A percentile compares a stretch with the other conserved stretches of the same genome.
Conservation (phyloP, 2,113 vertebrate species). For the Ciconia stormi region DNA sequence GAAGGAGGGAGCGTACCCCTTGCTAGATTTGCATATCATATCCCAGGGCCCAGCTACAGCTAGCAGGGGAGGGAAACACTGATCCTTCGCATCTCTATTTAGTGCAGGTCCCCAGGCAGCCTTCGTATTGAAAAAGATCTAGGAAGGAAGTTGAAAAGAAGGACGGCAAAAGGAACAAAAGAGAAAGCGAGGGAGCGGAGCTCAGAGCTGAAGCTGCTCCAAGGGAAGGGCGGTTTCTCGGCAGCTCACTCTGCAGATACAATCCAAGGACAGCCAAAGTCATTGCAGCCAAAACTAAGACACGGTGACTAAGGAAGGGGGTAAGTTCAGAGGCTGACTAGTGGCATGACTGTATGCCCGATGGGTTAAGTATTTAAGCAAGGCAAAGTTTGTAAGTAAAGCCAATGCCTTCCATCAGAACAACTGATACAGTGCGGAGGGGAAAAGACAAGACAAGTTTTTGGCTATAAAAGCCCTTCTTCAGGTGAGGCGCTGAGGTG, state of each 20-base stretch:
- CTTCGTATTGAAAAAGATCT: slow-evolving; percentile 54
- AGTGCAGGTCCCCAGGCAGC: slow-evolving; percentile 58
- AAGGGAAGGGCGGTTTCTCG: neutral
- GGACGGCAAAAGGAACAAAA: slow-evolving; percentile 18
- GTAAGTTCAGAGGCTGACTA: neutral
- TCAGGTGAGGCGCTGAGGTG: neutral
- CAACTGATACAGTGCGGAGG: neutral
- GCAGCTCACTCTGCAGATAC: neutral
- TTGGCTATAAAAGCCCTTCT: neutral
- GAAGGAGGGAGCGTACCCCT: neutral
- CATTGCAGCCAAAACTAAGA: neutral
- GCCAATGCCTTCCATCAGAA: neutral
- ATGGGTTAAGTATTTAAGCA: neutral
- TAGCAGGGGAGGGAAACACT: slow-evolving; percentile 25
- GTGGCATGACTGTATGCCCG: neutral
- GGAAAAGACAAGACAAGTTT: neutral
- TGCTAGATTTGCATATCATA: slow-evolving; percentile 48
- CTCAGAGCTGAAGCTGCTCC: neutral
- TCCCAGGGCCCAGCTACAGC: slow-evolving; percentile 19
- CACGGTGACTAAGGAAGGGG: neutral
- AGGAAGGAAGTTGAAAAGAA: slow-evolving; percentile 61
- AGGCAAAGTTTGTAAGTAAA: neutral
- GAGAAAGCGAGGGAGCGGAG: neutral
- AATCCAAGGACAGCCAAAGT: slow-evolving; percentile 15
- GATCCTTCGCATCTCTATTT: slow-evolving; percentile 45